Base-by-base conservation (phyloP, 2,113 vertebrate species). In the Trogon melanurus region DNA sequence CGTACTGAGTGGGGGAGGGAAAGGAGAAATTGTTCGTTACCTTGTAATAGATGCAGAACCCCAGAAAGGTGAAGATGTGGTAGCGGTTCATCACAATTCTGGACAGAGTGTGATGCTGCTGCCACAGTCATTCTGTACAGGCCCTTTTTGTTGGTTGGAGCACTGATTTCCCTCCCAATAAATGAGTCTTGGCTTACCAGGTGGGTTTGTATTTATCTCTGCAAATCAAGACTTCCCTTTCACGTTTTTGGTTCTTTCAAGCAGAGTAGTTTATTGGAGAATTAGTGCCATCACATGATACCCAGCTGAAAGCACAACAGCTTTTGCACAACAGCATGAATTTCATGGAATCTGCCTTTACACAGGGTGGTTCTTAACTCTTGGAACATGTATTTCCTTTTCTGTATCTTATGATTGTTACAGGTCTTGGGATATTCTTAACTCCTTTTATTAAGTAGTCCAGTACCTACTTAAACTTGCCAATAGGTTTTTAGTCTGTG, bases 61-160 rank as follows among this genome's bases (percentile, higher is more conserved):
- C 58, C 17, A 4, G 80, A 9, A 58, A 9, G 34, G 53, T 17
- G n/a, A 50, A 11, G 57, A 21, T 8, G 0, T 41, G 13, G 50
- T 16, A 72, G 57, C 3, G 4, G 34, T 16, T 58, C 19, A 1
- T 36, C 2, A 1, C 44, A 1, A 3, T 23, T n/a, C 25, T 47
- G 16, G 1, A 38, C 9, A 16, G 34, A 0, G 17, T 11, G 53
- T 9, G 44, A 6, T 12, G 1, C 32, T 58, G 65, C 76, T 71
- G 50, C 72, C 66, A 81, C 73, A 11, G 23, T 5, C 4, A 1
- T 45, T 44, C 27, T 57, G 47, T 13, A 32, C 41, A 38, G 58
- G 41, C 11, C 0, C 36, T 61, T 41, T 5, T 36, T 13, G 0
- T 4, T 44, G 44, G 9, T 53, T 29, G 27, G 41, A 57, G 47